These are phyloP conservation scores for Thunnus albacares DNA, from an alignment of 2,797 vertebrate genomes.

Conservation along the genomic window DNA sequence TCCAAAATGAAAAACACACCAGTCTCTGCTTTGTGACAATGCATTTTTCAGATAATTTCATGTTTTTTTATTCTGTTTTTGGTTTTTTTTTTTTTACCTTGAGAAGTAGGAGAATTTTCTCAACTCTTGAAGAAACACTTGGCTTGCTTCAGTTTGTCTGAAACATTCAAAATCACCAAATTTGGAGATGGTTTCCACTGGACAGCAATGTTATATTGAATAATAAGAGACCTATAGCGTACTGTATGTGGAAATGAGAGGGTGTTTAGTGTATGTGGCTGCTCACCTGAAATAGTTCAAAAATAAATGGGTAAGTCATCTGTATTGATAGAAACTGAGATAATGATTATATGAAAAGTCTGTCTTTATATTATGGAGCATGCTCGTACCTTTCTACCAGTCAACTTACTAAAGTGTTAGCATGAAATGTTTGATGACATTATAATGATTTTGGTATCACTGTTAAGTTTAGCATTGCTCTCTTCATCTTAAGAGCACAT, in stretches of 20 bases:
- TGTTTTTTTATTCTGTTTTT: neutral
- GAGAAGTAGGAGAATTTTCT: neutral
- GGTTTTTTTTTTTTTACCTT: neutral
- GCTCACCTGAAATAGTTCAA: neutral
- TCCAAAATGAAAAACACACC: neutral
- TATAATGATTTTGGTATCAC: no score
- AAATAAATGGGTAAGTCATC: neutral
- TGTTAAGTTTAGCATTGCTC: neutral
- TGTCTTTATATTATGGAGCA: neutral
- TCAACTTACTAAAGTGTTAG: neutral
- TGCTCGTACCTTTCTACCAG: neutral
- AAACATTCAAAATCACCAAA: neutral
- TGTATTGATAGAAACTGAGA: neutral
- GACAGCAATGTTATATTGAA: neutral
- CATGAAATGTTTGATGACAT: neutral
- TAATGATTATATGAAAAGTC: neutral
- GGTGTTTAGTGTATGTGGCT: neutral
- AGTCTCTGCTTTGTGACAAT: neutral
- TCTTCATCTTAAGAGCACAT: neutral
- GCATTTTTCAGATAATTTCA: neutral
- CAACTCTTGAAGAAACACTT: neutral
- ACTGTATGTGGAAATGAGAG: neutral
- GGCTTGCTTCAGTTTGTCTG: neutral
- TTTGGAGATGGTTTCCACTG: neutral
- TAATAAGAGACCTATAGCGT: neutral